A percentile compares a stretch with the other conserved stretches of the same genome.
phyloP scores from a whole-genome alignment of 2,797 vertebrate genomes.

The Notoglanidium macrostoma region DNA sequence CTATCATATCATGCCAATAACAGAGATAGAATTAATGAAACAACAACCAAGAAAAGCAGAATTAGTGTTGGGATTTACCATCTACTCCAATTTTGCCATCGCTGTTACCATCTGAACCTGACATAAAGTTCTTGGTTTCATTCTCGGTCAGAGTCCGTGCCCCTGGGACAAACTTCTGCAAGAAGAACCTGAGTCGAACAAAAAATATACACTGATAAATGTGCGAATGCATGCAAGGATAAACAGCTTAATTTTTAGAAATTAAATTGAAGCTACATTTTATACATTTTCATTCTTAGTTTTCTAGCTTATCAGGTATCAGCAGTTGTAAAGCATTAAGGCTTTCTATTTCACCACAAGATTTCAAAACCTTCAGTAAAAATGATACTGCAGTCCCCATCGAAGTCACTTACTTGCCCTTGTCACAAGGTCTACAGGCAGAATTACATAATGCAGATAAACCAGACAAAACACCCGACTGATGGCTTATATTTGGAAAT shows the following conservation, averaged over 20 bases:
- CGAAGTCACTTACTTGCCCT: constrained; percentile 23
- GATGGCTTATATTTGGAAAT: constrained; percentile 42
- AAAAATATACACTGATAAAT: neutral
- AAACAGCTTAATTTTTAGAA: neutral
- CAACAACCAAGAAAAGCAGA: neutral
- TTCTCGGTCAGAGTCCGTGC: constrained; percentile 85
- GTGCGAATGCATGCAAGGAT: neutral
- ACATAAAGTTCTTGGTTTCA: constrained; percentile 87
- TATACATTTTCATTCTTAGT: neutral
- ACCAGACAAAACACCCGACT: constrained; percentile 34
- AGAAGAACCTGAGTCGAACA: constrained; percentile 81
- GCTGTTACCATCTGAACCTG: constrained; percentile 85
- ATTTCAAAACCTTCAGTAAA: constrained; percentile 32
- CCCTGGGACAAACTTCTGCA: constrained; percentile 86
- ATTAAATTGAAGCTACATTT: neutral
- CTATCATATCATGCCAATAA: neutral
- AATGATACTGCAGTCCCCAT: constrained; percentile 6
- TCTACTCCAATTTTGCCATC: constrained; percentile 92
- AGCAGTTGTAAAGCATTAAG: neutral
- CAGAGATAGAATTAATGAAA: neutral
- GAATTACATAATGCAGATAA: constrained; percentile 53
- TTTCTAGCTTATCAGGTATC: neutral
- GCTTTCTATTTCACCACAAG: neutral
- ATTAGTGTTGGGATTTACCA: constrained; percentile 71
- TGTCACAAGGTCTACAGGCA: constrained; percentile 40